These are phyloP conservation scores for Micoletzkya japonica DNA, from an alignment of 2,888 invertebrate genomes.

Conservation along the genomic window DNA sequence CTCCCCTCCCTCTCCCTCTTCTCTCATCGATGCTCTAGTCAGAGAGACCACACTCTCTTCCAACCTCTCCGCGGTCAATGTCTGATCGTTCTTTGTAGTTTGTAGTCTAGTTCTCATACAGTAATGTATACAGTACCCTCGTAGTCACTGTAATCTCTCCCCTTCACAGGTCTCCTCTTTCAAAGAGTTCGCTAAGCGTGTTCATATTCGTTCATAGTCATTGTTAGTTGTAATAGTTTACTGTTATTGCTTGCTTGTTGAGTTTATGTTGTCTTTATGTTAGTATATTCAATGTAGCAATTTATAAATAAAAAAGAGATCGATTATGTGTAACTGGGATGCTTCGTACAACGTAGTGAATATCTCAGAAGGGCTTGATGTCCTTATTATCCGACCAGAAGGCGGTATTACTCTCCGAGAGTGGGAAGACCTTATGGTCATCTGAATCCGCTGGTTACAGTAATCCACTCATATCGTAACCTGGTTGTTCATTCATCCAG, in stretches of 20 bases:
- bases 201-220: too few species aligned
- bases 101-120: too few species aligned
- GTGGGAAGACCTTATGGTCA: not conserved
- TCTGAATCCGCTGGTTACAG: not conserved
- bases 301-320: not conserved
- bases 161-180: too few species aligned
- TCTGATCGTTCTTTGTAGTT: too few species aligned
- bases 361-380: constrained; percentile 1
- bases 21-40: constrained; percentile 40
- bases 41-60: constrained; percentile 38
- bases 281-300: not conserved
- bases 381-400: constrained; percentile 26
- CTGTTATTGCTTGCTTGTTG: too few species aligned
- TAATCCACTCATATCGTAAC: not conserved
- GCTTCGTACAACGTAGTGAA: not conserved
- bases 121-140: too few species aligned
- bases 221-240: too few species aligned
- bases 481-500: constrained; percentile 5
- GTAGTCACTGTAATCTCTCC: too few species aligned
- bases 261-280: too few species aligned
- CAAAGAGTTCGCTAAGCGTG: too few species aligned
- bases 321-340: not conserved
- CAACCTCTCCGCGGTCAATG: constrained; percentile 43
- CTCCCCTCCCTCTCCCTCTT: constrained; percentile 39
- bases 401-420: not conserved